These are phyloP conservation scores for Sminthurides bifidus DNA, from an alignment of 1,140 invertebrate genomes.

Conservation along the genomic window DNA sequence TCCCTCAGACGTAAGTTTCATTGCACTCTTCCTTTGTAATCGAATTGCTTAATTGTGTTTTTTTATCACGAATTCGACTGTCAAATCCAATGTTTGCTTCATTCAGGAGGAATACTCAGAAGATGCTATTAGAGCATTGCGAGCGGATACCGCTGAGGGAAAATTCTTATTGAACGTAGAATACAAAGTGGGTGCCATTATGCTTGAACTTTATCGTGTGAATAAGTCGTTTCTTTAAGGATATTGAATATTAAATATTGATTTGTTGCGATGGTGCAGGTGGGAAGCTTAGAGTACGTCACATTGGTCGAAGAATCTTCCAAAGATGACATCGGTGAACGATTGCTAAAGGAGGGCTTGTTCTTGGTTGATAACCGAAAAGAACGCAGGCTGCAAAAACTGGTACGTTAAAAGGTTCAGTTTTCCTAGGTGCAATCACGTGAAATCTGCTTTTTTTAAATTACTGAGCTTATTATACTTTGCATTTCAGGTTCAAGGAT, in stretches of 20 bases:
- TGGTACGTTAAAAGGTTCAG: conserved; percentile 44
- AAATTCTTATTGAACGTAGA: conserved; percentile 64
- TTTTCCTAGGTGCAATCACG: background rate
- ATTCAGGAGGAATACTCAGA: conserved; percentile 58
- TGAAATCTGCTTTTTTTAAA: background rate
- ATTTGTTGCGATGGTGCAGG: conserved; percentile 8
- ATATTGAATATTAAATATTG: background rate
- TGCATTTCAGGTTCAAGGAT: conserved; percentile 54
- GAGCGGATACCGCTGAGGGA: conserved; percentile 42
- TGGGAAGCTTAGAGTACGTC: conserved; percentile 51
- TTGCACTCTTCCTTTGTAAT: background rate
- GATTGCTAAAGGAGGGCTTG: conserved; percentile 71
- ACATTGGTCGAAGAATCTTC: conserved; percentile 58
- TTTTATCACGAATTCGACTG: conserved; percentile 6
- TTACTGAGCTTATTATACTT: no score
- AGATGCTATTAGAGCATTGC: conserved; percentile 58
- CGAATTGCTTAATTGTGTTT: conserved; percentile 6
- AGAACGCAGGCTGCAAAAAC: conserved; percentile 65
- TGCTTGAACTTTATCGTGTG: background rate
- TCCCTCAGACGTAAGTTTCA: conserved; percentile 59
- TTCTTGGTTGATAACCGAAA: conserved; percentile 65
- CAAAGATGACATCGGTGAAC: conserved; percentile 71
- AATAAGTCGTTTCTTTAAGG: no score
- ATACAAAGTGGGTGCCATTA: conserved; percentile 38
- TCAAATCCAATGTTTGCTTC: background rate